phyloP scores from a whole-genome alignment of 1,140 invertebrate species.

The Drosophila gunungcola region DNA sequence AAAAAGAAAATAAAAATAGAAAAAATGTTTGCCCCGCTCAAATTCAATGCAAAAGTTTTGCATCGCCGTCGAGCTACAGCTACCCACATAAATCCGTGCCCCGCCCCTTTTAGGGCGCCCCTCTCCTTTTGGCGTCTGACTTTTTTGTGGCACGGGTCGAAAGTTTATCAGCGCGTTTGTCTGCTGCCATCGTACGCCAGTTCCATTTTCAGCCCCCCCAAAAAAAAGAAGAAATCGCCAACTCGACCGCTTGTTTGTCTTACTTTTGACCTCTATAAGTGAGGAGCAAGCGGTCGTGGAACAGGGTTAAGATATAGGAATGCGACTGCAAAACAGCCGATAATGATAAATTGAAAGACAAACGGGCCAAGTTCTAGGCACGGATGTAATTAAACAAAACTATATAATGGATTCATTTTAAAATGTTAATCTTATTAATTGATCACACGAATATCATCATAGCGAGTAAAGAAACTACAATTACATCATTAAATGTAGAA shows the following conservation, averaged over 20 bases:
- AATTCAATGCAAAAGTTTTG: constrained; percentile 82
- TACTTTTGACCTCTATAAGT: constrained; percentile 82
- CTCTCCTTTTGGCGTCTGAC: constrained; percentile 22
- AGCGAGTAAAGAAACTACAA: too few species aligned
- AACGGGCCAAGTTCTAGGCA: constrained; percentile 25
- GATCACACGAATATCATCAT: not conserved
- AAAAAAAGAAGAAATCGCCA: constrained; percentile 41
- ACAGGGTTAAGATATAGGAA: not conserved
- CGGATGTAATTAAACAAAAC: not conserved
- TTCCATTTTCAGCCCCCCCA: constrained; percentile 30
- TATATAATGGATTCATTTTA: not conserved
- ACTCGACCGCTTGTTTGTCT: constrained; percentile 77
- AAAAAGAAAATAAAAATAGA: constrained; percentile 44
- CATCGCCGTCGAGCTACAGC: constrained; percentile 70
- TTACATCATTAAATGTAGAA: too few species aligned
- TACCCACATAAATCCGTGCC: constrained; percentile 71
- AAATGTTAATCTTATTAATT: not conserved
- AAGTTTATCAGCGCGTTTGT: constrained; percentile 78
- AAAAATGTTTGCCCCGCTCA: constrained; percentile 79
- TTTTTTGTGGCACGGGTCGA: constrained; percentile 57
- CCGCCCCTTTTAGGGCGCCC: not conserved
- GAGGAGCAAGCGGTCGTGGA: constrained; percentile 23
- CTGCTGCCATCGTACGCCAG: constrained; percentile 51
- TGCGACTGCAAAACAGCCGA: constrained; percentile 42
- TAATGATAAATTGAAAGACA: constrained; percentile 69